Evolutionary conservation across 2,113 vertebrate genomes (phyloP).

Genomic region (Hippocampus barbouri): DNA sequence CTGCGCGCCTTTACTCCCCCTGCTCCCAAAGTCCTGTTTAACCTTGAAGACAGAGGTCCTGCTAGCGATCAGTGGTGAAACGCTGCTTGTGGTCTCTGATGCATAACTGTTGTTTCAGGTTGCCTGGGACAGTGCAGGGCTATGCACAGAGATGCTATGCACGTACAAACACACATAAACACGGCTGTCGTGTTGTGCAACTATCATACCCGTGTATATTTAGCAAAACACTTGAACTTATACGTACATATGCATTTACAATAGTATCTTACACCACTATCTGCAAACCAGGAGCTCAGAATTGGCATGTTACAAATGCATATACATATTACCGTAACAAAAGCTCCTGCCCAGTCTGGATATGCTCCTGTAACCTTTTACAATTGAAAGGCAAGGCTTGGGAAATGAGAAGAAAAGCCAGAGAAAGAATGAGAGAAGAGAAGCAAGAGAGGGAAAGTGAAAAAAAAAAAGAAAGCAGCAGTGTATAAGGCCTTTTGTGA

Average conservation of each 20-base stretch:
- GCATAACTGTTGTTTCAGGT: conserved; percentile 47
- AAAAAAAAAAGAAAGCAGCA: conserved; percentile 41
- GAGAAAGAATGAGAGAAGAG: conserved; percentile 27
- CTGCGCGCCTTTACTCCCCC: conserved; percentile 10
- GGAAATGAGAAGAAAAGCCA: conserved; percentile 57
- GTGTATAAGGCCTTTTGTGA: conserved; percentile 71
- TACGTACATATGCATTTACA: conserved; percentile 21
- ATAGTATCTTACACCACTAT: conserved; percentile 43
- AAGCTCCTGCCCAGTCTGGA: conserved; percentile 68
- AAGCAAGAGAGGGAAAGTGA: conserved; percentile 30
- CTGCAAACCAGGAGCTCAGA: conserved; percentile 62
- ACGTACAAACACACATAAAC: conserved; percentile 13
- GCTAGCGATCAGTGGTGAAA: conserved; percentile 48
- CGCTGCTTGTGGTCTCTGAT: conserved; percentile 35
- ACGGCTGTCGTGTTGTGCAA: conserved; percentile 13
- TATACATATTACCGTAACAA: conserved; percentile 75
- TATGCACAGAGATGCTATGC: conserved; percentile 43
- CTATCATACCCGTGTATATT: conserved; percentile 9
- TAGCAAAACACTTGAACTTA: conserved; percentile 23
- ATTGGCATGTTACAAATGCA: conserved; percentile 72
- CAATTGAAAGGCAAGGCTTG: conserved; percentile 75
- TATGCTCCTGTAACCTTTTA: conserved; percentile 73
- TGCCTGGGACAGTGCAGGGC: conserved; percentile 38
- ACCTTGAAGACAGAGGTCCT: conserved; percentile 62
- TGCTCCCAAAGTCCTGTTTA: conserved; percentile 53